Base-by-base conservation (phyloP, 53 echinoderm and acorn worm species). In the Apostichopus leukothele region DNA sequence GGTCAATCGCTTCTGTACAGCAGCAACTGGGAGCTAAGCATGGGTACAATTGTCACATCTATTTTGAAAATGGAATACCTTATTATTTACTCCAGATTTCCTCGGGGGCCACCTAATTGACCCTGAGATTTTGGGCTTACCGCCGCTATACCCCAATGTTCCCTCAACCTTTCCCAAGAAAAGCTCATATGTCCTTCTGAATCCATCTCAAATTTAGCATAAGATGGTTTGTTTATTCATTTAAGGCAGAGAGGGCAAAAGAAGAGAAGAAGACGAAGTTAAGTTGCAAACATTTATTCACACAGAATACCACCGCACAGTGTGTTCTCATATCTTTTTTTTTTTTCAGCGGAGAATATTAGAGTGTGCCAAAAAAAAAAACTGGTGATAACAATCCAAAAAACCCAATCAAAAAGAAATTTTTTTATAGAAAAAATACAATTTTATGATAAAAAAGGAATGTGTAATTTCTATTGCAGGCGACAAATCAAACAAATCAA, bases 201-300 rank as follows among this genome's bases (percentile, higher is more conserved):
- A 39, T 39, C 39, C 39, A 39, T 39, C 39, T 39, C 39, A 39
- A 39, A 39, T 39, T 39, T 39, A 39, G 39, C 39, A 25, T 25
- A 39, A 39, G 39, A 39, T 39, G 3, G 3, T 39, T 39, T 39
- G 3, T 39, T 39, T 39, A 39, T 39, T 39, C 39, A 39, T 39
- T 39, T 39, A 39, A 39, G 39, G 39, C 74, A 74, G 7, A 25
- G 7, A 25, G 25, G 20, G 14, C 74, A 74, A 16, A 74, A 74
- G 26, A 85, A 9, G 22, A 85, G 12, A 85, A 85, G 6, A 63
- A 20, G 23, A 74, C n/a, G 11, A 14, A 21, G 74, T 54, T 87
- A 74, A 87, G 88, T 87, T 87, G 88, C 88, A 87, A 87, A 87
- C 88, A 87, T 87, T 87, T 87, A 87, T 87, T 87, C 88, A 87